phyloP scores from a whole-genome alignment of 2,888 invertebrate species.

The Archips crataeganus region DNA sequence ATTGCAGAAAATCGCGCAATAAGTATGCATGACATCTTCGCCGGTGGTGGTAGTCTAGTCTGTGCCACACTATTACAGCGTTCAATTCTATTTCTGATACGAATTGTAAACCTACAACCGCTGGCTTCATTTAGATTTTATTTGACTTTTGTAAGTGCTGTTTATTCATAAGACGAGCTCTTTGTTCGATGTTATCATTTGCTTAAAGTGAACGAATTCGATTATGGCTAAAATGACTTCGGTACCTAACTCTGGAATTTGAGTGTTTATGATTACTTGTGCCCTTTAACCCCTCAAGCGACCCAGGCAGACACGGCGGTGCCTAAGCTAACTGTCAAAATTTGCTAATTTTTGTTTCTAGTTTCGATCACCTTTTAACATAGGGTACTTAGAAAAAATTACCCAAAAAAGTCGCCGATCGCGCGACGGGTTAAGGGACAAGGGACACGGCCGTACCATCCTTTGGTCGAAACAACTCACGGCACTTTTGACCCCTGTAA shows the following conservation, averaged over 20 bases:
- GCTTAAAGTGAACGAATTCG: neutral
- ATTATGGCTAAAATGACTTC: neutral
- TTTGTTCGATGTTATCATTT: conserved; percentile 30
- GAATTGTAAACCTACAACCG: conserved; percentile 45
- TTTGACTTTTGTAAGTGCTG: conserved; percentile 32
- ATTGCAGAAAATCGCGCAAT: conserved; percentile 79
- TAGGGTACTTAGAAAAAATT: no score
- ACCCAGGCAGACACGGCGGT: no score
- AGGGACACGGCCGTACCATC: no score
- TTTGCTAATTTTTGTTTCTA: no score
- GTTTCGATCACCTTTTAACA: no score
- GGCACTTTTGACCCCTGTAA: no score
- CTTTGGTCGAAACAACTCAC: no score
- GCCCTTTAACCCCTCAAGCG: no score
- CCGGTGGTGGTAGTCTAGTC: conserved; percentile 68
- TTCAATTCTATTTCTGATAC: conserved; percentile 54
- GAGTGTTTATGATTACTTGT: neutral
- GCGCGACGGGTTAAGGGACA: no score
- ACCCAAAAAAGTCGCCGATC: no score
- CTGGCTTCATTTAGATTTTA: conserved; percentile 24
- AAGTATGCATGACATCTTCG: conserved; percentile 80
- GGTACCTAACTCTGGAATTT: neutral
- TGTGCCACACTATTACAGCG: conserved; percentile 64
- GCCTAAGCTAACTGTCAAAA: no score
- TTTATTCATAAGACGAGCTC: conserved; percentile 11